Conservation (phyloP, 1,140 invertebrate species). For the Heliconius hewitsoni region DNA sequence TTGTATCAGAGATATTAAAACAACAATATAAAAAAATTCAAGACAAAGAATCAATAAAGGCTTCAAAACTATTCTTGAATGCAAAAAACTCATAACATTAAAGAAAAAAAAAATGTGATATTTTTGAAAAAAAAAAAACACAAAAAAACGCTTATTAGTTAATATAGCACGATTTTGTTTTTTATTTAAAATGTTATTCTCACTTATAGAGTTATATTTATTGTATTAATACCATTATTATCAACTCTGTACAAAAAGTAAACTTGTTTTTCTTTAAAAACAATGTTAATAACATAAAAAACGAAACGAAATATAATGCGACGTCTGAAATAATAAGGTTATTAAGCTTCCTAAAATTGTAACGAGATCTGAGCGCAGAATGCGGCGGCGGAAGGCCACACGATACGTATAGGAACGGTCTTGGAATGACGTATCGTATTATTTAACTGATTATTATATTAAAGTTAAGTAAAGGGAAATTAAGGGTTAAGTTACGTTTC, state of each 20-base stretch:
- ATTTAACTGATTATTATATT: neutral
- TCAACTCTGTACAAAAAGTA: neutral
- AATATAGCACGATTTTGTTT: too few relatives aligned
- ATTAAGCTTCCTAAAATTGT: slow-evolving; percentile 4
- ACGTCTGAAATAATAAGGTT: neutral
- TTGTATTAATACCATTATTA: too few relatives aligned
- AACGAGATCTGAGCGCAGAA: neutral
- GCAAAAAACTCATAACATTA: too few relatives aligned
- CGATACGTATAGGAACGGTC: neutral
- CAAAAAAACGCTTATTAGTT: too few relatives aligned
- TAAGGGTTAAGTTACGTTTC: too few relatives aligned
- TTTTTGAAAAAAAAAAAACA: neutral
- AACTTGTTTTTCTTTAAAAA: neutral
- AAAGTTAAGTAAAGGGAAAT: neutral
- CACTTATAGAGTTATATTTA: too few relatives aligned
- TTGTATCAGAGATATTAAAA: too few relatives aligned
- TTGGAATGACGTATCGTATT: neutral
- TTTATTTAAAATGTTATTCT: too few relatives aligned
- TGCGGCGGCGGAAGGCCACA: neutral
- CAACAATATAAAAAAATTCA: too few relatives aligned
- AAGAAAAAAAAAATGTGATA: too few relatives aligned
- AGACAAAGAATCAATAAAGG: too few relatives aligned
- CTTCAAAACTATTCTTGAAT: too few relatives aligned
- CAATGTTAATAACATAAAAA: neutral
- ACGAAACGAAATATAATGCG: neutral